Conservation (phyloP, 2,797 vertebrate species). For the Falco berigora region DNA sequence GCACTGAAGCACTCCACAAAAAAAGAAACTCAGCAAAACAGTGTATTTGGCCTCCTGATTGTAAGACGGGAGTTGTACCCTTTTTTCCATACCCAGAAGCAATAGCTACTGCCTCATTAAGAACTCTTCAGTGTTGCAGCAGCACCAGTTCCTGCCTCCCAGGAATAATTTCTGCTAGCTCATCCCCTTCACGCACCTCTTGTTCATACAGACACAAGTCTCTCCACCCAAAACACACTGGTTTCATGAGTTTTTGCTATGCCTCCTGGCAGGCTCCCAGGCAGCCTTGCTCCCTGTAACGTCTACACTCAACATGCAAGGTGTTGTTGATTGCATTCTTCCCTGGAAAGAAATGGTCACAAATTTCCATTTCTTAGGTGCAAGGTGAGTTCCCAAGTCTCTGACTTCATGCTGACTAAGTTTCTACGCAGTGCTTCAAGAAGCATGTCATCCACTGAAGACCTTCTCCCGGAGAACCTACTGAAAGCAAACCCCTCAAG, state of each 20-base stretch:
- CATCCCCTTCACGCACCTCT: background rate
- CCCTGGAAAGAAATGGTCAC: background rate
- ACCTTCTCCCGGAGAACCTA: background rate
- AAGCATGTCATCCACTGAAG: background rate
- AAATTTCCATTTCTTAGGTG: background rate
- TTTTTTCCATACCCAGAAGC: background rate
- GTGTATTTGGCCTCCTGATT: background rate
- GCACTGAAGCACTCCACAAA: background rate
- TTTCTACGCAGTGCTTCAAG: background rate
- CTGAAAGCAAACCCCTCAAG: background rate
- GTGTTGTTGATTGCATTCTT: background rate
- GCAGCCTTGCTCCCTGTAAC: background rate
- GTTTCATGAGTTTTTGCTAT: background rate
- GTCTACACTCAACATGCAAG: background rate
- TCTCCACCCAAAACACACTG: background rate
- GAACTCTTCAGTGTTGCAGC: background rate
- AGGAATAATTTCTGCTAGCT: background rate
- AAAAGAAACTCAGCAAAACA: background rate
- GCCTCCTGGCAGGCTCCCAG: background rate
- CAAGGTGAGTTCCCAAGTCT: background rate
- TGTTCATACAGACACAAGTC: background rate
- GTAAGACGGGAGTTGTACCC: background rate
- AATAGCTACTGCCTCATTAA: background rate
- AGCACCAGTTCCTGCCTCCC: background rate
- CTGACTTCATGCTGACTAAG: background rate